Conservation (phyloP, 2,888 invertebrate genomes). For the Eulithis testata region DNA sequence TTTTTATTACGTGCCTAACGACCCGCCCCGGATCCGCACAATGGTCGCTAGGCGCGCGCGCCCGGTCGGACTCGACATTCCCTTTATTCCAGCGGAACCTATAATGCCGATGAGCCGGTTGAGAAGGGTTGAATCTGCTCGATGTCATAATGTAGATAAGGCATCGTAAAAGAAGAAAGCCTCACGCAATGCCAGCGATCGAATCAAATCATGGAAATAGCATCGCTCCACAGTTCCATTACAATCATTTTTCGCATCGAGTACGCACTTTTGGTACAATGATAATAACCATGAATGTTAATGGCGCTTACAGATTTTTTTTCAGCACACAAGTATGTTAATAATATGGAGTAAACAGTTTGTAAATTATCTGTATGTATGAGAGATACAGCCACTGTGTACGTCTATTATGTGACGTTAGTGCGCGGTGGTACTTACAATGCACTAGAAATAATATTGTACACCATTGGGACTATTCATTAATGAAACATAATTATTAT, state of each 20-base stretch:
- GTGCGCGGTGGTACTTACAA: too few relatives aligned
- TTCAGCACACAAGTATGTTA: too few relatives aligned
- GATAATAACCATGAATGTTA: conserved; percentile 1
- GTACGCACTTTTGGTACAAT: conserved; percentile 1
- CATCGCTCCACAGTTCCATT: neutral
- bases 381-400: too few relatives aligned
- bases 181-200: conserved; percentile 9
- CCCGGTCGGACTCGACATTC: conserved; percentile 16
- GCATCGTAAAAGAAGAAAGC: conserved; percentile 20
- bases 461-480: too few relatives aligned
- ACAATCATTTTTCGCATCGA: conserved; percentile 3
- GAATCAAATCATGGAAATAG: conserved; percentile 14
- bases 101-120: conserved; percentile 10
- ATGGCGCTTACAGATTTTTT: neutral
- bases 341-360: too few relatives aligned
- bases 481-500: too few relatives aligned
- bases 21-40: conserved; percentile 29
- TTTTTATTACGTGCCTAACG: conserved; percentile 40
- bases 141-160: conserved; percentile 24
- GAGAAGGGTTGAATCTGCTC: conserved; percentile 23
- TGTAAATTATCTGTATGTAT: too few relatives aligned
- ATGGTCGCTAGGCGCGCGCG: conserved; percentile 29
- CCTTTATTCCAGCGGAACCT: neutral
- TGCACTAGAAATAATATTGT: too few relatives aligned
- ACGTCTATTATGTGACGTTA: too few relatives aligned